These are phyloP conservation scores for Mastigias papua DNA, from an alignment of 30 jellyfish, hydroid and myxozoan species.

Conservation along the genomic window DNA sequence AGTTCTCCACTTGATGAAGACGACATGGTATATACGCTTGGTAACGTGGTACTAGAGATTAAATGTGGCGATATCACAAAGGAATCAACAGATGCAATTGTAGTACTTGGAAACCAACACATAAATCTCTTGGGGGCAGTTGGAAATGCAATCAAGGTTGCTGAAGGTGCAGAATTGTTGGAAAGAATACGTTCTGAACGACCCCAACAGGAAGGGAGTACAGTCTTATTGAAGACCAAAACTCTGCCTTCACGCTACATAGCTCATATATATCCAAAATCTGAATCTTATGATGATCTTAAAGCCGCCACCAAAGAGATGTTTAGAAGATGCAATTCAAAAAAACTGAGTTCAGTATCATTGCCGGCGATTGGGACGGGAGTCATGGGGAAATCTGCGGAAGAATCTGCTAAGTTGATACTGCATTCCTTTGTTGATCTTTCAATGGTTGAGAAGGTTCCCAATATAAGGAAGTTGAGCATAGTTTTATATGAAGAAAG, in stretches of 20 bases:
- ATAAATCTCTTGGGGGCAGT: conserved; percentile 43
- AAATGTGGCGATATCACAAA: conserved; percentile 42
- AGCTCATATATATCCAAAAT: conserved; percentile 43
- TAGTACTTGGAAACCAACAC: conserved; percentile 32
- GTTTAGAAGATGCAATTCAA: conserved; percentile 25
- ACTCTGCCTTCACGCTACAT: conserved; percentile 26
- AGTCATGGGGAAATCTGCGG: conserved; percentile 35
- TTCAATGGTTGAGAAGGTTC: background rate
- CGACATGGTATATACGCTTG: conserved; percentile 12
- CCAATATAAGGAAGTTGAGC: conserved; percentile 6
- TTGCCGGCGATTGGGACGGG: conserved; percentile 71
- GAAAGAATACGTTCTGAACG: background rate
- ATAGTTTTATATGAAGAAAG: conserved; percentile 35
- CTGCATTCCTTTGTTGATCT: conserved; percentile 57
- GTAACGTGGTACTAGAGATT: conserved; percentile 15
- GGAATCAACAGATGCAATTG: conserved; percentile 64
- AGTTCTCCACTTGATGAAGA: background rate
- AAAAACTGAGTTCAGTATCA: conserved; percentile 25
- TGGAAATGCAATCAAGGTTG: conserved; percentile 30
- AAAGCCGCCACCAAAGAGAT: conserved; percentile 14
- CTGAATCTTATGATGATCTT: conserved; percentile 17
- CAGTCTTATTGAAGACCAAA: conserved; percentile 27
- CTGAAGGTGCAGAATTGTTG: conserved; percentile 21
- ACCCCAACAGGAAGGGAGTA: conserved; percentile 44
- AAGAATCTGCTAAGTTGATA: conserved; percentile 44